phyloP scores from a whole-genome alignment of 2,113 vertebrate species.

The Labeo rohita region DNA sequence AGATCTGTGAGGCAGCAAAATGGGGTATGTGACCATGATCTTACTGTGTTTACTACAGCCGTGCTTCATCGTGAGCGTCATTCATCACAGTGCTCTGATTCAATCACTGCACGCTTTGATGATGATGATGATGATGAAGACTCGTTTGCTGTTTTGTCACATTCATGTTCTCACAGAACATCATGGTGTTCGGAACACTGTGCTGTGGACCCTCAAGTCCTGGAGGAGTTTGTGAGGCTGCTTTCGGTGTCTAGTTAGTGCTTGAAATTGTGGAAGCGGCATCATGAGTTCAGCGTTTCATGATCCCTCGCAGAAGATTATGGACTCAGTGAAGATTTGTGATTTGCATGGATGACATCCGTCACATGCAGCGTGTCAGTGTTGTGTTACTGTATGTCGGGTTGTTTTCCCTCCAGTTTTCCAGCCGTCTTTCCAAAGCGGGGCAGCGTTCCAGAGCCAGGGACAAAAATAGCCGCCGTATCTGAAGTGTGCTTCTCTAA shows the following conservation, averaged over 20 bases:
- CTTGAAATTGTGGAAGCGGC: too few relatives aligned
- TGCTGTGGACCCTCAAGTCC: too few relatives aligned
- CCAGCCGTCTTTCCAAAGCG: not conserved
- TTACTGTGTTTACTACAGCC: not conserved
- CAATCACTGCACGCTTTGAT: too few relatives aligned
- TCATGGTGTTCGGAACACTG: too few relatives aligned
- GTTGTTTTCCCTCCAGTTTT: not conserved
- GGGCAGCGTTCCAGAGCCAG: slow-evolving; percentile 1
- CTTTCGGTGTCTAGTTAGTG: not conserved
- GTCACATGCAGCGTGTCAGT: not conserved
- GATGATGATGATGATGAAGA: too few relatives aligned
- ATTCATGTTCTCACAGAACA: too few relatives aligned
- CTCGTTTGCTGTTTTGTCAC: not conserved
- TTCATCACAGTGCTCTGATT: too few relatives aligned
- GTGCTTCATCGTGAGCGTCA: too few relatives aligned
- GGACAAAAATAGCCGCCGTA: slow-evolving; percentile 25
- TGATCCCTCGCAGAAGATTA: too few relatives aligned
- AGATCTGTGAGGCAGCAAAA: slow-evolving; percentile 56
- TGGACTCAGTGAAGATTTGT: too few relatives aligned
- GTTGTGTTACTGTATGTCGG: not conserved
- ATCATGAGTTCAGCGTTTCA: too few relatives aligned
- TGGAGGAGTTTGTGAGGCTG: not conserved
- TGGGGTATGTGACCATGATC: slow-evolving; percentile 74
- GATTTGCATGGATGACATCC: not conserved
- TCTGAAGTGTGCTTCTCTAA: slow-evolving; percentile 30